phyloP scores from a whole-genome alignment of 2,113 vertebrate species.

The Saguinus imperator region DNA sequence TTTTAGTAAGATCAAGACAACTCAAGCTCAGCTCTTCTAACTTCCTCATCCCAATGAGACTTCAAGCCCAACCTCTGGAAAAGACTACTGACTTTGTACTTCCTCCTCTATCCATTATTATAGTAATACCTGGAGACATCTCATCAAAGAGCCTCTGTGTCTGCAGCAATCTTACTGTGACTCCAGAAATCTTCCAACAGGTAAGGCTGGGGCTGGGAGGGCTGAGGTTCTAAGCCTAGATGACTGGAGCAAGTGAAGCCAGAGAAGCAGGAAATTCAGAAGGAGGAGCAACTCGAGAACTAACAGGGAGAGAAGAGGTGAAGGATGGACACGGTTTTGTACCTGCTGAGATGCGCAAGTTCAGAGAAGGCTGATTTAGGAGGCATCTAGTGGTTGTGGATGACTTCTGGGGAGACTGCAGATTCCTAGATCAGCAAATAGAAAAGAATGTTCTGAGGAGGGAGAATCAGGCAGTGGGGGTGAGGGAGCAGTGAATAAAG shows the following conservation, averaged over 20 bases:
- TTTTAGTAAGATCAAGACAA: not conserved
- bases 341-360: not conserved
- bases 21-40: not conserved
- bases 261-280: not conserved
- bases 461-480: not conserved
- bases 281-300: not conserved
- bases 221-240: not conserved
- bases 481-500: not conserved
- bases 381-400: not conserved
- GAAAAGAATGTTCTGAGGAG: not conserved
- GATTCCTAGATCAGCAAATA: not conserved
- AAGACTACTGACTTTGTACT: not conserved
- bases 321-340: fast-evolving
- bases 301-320: too few relatives aligned
- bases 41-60: not conserved
- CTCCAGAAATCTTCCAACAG: not conserved
- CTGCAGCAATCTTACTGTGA: not conserved
- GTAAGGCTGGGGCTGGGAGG: not conserved
- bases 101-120: not conserved
- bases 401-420: not conserved
- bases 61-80: not conserved
- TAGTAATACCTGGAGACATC: not conserved
- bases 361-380: not conserved
- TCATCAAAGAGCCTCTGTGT: not conserved
- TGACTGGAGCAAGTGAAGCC: not conserved